Conservation (phyloP, 2,113 vertebrate species). For the Rattus norvegicus region GRCr8 NC_086021.1:54543501-54544000, state of each 20-base stretch:
- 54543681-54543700: rapidly evolving
- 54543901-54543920: not conserved
- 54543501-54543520: not conserved
- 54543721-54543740: rapidly evolving
- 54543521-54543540: not conserved
- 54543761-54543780: constrained; percentile 53
- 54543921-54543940: not conserved
- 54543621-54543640: constrained; percentile 1
- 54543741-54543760: not conserved
- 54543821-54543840: not conserved
- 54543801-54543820: not conserved
- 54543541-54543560: not conserved
- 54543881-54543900: constrained; percentile 15
- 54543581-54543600: not conserved
- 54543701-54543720: not conserved
- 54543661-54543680: rapidly evolving
- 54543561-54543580: not conserved
- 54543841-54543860: constrained; percentile 11
- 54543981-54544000: constrained; percentile 9
- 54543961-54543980: not conserved
- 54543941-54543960: not conserved
- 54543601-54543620: not conserved
- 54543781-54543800: not conserved
- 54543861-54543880: constrained; percentile 16
- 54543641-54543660: not conserved